These are phyloP conservation scores for Dicyrtomina minuta DNA, from an alignment of 2,888 invertebrate genomes.

Conservation along the genomic window DNA sequence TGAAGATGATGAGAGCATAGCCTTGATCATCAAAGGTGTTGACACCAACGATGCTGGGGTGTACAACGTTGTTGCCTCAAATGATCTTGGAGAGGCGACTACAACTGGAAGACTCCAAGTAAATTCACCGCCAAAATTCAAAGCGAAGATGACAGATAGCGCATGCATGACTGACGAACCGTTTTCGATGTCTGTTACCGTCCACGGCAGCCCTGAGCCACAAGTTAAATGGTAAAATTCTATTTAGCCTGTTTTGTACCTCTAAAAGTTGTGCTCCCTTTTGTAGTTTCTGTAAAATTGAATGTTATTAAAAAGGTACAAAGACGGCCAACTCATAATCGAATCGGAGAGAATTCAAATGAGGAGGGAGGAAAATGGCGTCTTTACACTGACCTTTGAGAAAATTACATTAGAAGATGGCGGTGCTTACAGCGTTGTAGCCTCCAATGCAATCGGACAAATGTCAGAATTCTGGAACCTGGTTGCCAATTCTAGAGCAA, in stretches of 20 bases:
- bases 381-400: conserved; percentile 70
- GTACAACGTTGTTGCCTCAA: conserved; percentile 77
- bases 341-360: conserved; percentile 72
- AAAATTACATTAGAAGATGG: conserved; percentile 74
- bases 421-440: conserved; percentile 84
- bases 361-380: conserved; percentile 65
- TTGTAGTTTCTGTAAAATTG: too few species aligned
- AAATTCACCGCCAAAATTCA: conserved; percentile 83
- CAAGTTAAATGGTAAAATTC: conserved; percentile 67
- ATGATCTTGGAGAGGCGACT: conserved; percentile 78
- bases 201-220: conserved; percentile 81
- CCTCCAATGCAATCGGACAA: conserved; percentile 83
- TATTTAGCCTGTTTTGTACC: neutral
- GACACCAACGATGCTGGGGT: conserved; percentile 74
- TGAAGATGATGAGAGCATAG: conserved; percentile 86
- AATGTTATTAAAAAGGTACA: conserved; percentile 64
- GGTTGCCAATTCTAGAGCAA: conserved; percentile 77
- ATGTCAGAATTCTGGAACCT: conserved; percentile 89
- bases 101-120: conserved; percentile 74
- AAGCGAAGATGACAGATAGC: conserved; percentile 74
- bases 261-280: too few species aligned
- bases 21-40: conserved; percentile 84
- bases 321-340: conserved; percentile 78
- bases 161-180: conserved; percentile 71
- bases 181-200: conserved; percentile 75